Conservation (phyloP, 2,797 vertebrate species). For the Gymnodraco acuticeps region DNA sequence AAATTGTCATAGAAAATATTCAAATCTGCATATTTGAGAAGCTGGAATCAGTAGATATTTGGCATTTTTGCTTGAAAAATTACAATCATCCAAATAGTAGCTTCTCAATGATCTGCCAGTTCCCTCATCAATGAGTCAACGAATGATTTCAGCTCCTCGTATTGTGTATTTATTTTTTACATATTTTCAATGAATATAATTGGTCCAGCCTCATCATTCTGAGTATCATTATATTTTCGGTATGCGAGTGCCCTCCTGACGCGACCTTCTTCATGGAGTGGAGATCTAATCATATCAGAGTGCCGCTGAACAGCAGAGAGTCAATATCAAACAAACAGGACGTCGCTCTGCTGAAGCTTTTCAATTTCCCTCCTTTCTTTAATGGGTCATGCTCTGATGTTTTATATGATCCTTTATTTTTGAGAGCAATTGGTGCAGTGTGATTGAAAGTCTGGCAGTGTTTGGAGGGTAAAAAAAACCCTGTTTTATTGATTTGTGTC, state of each 20-base stretch:
- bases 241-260: constrained; percentile 6
- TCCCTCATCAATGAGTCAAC: background rate
- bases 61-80: background rate
- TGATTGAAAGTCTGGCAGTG: constrained; percentile 43
- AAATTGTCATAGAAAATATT: background rate
- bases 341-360: constrained; percentile 26
- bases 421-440: constrained; percentile 2
- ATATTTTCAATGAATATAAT: background rate
- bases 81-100: background rate
- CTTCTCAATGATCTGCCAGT: background rate
- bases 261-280: constrained; percentile 37
- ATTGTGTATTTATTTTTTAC: background rate
- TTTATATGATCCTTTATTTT: constrained; percentile 30
- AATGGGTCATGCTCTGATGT: constrained; percentile 17
- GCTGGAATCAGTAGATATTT: background rate
- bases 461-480: constrained; percentile 19
- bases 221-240: constrained; percentile 7
- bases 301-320: constrained; percentile 43
- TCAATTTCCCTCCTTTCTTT: constrained; percentile 39
- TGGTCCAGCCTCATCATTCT: constrained; percentile 15
- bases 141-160: background rate
- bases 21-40: constrained; percentile 4
- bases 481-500: constrained; percentile 61
- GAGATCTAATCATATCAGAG: constrained; percentile 56
- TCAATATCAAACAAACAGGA: constrained; percentile 56